phyloP scores from a whole-genome alignment of 2,888 invertebrate genomes.

The Platycheirus albimanus region DNA sequence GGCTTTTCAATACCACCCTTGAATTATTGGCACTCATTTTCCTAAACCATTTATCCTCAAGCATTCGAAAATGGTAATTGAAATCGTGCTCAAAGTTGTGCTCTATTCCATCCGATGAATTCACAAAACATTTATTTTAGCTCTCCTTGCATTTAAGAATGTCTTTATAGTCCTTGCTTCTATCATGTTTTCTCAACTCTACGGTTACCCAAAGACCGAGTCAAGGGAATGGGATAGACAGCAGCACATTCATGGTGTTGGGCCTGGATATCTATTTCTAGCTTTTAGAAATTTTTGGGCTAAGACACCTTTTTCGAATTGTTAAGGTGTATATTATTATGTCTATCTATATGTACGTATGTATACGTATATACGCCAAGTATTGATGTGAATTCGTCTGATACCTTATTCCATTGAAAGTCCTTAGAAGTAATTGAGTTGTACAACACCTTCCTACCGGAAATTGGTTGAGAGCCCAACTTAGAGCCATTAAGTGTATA shows the following conservation, averaged over 20 bases:
- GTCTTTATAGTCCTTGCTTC: background rate
- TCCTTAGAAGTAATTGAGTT: conserved; percentile 11
- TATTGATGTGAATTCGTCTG: conserved; percentile 1
- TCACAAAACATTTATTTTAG: conserved; percentile 6
- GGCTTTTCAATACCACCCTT: too few species aligned
- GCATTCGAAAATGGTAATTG: conserved; percentile 6
- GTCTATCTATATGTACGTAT: background rate
- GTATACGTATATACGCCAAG: too few species aligned
- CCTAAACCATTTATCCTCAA: background rate
- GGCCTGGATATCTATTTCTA: background rate
- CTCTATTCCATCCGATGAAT: background rate
- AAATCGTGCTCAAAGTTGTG: conserved; percentile 1
- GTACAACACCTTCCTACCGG: conserved; percentile 3
- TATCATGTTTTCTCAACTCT: background rate
- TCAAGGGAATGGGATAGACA: background rate
- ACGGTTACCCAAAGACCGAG: background rate
- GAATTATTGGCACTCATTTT: background rate
- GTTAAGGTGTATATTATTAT: background rate
- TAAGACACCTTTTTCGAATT: conserved; percentile 6
- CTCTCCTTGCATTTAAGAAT: background rate
- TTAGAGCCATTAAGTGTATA: conserved; percentile 4
- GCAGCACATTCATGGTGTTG: background rate
- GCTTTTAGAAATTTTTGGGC: background rate
- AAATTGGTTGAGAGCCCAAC: conserved; percentile 15
- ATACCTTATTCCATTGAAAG: conserved; percentile 4